Conservation (phyloP, 2,888 invertebrate species). For the Neria commutata region DNA sequence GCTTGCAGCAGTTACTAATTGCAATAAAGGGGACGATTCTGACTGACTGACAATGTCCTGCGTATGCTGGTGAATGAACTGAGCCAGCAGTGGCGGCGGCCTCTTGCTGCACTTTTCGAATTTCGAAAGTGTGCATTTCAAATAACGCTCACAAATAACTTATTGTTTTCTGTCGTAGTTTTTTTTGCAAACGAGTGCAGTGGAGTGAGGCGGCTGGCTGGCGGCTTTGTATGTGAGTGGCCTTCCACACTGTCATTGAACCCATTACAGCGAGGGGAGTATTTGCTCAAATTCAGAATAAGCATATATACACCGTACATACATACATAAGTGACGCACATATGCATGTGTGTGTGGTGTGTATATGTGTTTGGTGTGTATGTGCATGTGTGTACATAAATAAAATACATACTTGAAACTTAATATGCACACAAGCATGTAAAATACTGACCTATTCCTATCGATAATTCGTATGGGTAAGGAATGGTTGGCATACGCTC, state of each 20-base stretch:
- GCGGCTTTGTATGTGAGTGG: slow-evolving; percentile 15
- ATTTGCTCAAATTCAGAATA: slow-evolving; percentile 18
- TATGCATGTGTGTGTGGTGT: no score
- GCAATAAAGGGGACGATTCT: neutral
- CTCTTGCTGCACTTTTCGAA: neutral
- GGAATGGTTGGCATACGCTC: no score
- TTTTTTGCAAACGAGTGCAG: neutral
- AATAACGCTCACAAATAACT: neutral
- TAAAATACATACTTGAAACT: slow-evolving; percentile 42
- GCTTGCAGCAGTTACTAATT: neutral
- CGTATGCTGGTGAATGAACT: slow-evolving; percentile 34
- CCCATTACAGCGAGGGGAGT: slow-evolving; percentile 29
- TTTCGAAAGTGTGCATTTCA: slow-evolving; percentile 14
- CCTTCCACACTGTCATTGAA: slow-evolving; percentile 45
- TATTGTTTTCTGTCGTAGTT: neutral
- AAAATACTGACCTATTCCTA: slow-evolving; percentile 56
- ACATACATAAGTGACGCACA: no score
- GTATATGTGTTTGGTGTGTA: no score
- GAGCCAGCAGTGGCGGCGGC: neutral
- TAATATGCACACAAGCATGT: slow-evolving; percentile 38
- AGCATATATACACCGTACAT: neutral
- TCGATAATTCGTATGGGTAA: slow-evolving; percentile 47
- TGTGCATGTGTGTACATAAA: slow-evolving; percentile 5
- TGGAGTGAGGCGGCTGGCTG: neutral
- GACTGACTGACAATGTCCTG: slow-evolving; percentile 16